Percentiles rank a stretch among this genome's conserved stretches.
Conservation (phyloP, 2,113 vertebrate species). For the Cephalopterus ornatus region DNA sequence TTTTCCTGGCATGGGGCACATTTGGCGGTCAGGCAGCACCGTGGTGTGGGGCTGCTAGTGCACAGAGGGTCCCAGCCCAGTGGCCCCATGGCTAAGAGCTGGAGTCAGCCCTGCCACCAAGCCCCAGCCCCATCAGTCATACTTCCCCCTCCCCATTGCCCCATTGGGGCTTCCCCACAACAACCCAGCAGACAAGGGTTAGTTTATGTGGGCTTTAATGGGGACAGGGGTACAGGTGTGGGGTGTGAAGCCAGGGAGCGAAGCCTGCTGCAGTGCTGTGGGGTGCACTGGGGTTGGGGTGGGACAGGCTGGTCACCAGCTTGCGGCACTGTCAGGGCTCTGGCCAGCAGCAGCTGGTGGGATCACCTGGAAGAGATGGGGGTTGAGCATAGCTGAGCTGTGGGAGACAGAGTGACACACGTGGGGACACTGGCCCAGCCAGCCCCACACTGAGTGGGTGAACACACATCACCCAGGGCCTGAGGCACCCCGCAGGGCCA, state of each 20-base stretch:
- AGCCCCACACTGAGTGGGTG: neutral
- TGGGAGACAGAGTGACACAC: neutral
- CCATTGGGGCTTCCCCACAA: accelerated
- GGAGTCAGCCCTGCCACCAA: neutral
- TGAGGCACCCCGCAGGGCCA: neutral
- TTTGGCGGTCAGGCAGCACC: neutral
- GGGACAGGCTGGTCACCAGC: neutral
- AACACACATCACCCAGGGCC: neutral
- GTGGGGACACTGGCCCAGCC: neutral
- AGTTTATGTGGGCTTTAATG: neutral
- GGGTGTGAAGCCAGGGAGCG: neutral
- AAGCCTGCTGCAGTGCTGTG: neutral
- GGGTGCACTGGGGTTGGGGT: neutral
- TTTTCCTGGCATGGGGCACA: neutral
- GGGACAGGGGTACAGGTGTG: neutral
- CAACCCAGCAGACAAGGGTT: neutral
- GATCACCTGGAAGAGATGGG: neutral
- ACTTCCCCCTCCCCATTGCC: accelerated
- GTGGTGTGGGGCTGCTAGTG: accelerated
- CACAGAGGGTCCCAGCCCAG: accelerated
- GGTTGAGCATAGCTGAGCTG: neutral
- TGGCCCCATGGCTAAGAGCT: neutral
- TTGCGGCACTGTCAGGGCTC: accelerated
- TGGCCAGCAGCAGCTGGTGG: neutral
- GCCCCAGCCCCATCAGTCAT: neutral